phyloP scores from a whole-genome alignment of 2,888 invertebrate species.

The Acholoe squamosa region DNA sequence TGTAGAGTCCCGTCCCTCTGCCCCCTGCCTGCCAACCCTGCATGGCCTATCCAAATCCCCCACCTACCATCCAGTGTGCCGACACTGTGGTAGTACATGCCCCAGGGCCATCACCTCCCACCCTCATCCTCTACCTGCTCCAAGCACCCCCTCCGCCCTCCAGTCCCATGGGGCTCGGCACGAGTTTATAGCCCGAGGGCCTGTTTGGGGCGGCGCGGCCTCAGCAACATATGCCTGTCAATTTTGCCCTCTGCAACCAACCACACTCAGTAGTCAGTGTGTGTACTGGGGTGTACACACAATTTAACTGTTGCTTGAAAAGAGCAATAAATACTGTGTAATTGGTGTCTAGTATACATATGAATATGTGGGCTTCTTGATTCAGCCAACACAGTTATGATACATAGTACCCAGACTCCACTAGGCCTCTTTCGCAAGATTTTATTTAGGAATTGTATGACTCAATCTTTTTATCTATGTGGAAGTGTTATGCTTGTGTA shows the following conservation, averaged over 20 bases:
- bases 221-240: constrained; percentile 43
- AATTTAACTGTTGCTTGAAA: too few species aligned
- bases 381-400: too few species aligned
- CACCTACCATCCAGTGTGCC: not conserved
- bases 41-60: not conserved
- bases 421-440: too few species aligned
- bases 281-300: too few species aligned
- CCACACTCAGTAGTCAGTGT: not conserved
- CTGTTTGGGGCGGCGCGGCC: not conserved
- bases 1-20: not conserved
- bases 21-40: not conserved
- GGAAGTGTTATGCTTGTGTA: too few species aligned
- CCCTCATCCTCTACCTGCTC: not conserved
- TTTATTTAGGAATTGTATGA: too few species aligned
- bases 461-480: too few species aligned
- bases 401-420: too few species aligned
- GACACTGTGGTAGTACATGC: not conserved
- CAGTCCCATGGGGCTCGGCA: constrained; percentile 8
- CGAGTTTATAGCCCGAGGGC: not conserved
- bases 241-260: not conserved
- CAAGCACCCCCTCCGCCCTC: not conserved
- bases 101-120: not conserved
- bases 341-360: too few species aligned
- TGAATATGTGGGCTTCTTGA: too few species aligned
- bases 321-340: too few species aligned